Base-by-base conservation (phyloP, 2,888 invertebrate genomes). In the Andrena flavipes region DNA sequence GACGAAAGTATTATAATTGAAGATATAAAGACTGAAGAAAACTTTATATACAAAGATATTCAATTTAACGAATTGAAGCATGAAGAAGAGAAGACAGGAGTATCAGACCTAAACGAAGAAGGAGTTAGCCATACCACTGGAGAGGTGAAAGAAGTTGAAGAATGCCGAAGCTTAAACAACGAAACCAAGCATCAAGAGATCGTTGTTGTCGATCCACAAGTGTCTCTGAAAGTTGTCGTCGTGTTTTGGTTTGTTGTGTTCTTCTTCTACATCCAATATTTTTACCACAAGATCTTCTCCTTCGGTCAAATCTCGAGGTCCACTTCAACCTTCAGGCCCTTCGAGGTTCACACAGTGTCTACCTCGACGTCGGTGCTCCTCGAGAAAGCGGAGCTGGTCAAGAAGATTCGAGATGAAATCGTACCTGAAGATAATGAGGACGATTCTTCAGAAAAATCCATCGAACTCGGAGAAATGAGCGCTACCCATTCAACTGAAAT, bases 301-400 rank as follows among this genome's bases (percentile, higher is more conserved):
- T 29, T 64, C 16, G 20, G 23, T 0, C 51, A 33, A 6, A 23
- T 35, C 0, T 59, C 82, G 0, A 56, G 26, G n/a, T 20, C 49
- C 20, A 67, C 69, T 6, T 26, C 29, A 2, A 56, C 56, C 0
- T 8, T 73, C 60, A 83, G 54, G 13, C 82, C 72, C 0, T 83
- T 73, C 49, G 82, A 83, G 0, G 56, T 83, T 35, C 82, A 82
- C 48, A 3, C 76, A 0, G 56, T 33, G 0, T 62, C 82, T 0
- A 76, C 69, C 3, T 76, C 76, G 2, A 83, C 82, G 4, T 42
- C 65, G n/a, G 30, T 33, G 51, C 16, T 81, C 2, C 1, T 80
- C 0, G 64, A 72, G 3, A 62, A 80, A 0, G 1, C 29, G 10
- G 16, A 2, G 2, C 2, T 51, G 2, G 0, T 42, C 1, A 4